phyloP scores from a whole-genome alignment of 1,140 invertebrate genomes.

The Sinonovacula constricta region DNA sequence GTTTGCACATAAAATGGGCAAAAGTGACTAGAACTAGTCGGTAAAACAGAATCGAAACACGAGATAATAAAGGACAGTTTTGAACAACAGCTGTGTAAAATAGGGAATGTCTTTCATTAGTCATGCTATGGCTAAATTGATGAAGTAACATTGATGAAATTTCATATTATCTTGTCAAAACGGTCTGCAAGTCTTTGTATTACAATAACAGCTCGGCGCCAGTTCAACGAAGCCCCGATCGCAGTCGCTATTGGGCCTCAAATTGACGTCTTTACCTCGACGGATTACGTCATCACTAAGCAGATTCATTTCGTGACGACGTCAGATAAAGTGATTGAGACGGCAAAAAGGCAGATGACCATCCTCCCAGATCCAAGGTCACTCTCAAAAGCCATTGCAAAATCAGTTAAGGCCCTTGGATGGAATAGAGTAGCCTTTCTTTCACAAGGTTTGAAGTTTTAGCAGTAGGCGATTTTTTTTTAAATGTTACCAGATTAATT shows the following conservation, averaged over 20 bases:
- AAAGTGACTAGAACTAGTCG: too few species aligned
- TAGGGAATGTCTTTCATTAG: too few species aligned
- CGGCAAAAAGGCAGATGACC: conserved; percentile 61
- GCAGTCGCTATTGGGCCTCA: conserved; percentile 70
- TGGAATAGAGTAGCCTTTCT: conserved; percentile 73
- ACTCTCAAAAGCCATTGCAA: conserved; percentile 64
- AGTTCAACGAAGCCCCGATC: conserved; percentile 57
- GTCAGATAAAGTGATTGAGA: conserved; percentile 55
- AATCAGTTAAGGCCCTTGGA: conserved; percentile 57
- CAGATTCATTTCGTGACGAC: conserved; percentile 71
- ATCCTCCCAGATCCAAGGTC: conserved; percentile 63
- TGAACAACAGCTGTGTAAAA: too few species aligned
- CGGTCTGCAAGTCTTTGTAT: too few species aligned
- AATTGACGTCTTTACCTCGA: conserved; percentile 73
- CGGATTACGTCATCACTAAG: conserved; percentile 69
- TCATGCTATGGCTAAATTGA: too few species aligned
- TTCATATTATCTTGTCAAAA: too few species aligned
- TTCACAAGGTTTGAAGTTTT: conserved; percentile 62
- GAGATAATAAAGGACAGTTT: too few species aligned
- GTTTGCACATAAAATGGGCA: too few species aligned
- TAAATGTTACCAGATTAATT: too few species aligned
- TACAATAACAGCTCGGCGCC: conserved; percentile 63
- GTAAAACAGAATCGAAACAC: too few species aligned
- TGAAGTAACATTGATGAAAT: too few species aligned
- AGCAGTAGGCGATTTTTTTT: neutral